These are phyloP conservation scores for Oreochromis tanganicae DNA, from an alignment of 2,113 vertebrate genomes.

Conservation along the genomic window DNA sequence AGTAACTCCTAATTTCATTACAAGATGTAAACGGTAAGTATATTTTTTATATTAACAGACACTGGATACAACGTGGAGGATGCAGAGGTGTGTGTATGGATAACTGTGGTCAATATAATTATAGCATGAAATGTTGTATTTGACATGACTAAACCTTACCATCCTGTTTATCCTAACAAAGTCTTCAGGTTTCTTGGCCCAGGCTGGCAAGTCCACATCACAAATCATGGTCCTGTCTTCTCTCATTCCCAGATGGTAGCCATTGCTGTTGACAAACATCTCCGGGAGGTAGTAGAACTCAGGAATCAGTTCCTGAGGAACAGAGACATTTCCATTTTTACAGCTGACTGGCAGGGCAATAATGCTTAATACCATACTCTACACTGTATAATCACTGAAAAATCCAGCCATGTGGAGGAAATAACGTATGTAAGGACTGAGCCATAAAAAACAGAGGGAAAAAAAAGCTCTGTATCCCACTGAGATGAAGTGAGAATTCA, in stretches of 20 bases:
- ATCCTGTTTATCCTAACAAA: conserved; percentile 96
- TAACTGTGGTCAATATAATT: neutral
- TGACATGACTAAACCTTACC: conserved; percentile 73
- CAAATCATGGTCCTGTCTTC: conserved; percentile 84
- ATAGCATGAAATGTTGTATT: neutral
- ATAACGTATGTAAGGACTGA: neutral
- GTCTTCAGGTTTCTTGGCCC: conserved; percentile 96
- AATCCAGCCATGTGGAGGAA: neutral
- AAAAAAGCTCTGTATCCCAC: neutral
- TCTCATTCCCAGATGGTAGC: conserved; percentile 86
- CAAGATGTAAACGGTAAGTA: neutral
- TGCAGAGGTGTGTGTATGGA: neutral
- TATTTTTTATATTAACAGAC: neutral
- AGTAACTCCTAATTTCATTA: neutral
- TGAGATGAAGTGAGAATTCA: conserved; percentile 50
- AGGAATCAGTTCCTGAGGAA: conserved; percentile 86
- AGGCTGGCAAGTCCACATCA: conserved; percentile 89
- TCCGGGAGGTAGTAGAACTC: conserved; percentile 98
- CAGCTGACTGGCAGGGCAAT: neutral
- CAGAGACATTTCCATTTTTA: neutral
- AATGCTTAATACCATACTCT: neutral
- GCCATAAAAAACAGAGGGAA: neutral
- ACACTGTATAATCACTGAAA: neutral
- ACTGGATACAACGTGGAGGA: neutral
- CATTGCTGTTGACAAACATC: conserved; percentile 97